phyloP scores from a whole-genome alignment of 2,888 invertebrate genomes.

The Rhogogaster chlorosoma region DNA sequence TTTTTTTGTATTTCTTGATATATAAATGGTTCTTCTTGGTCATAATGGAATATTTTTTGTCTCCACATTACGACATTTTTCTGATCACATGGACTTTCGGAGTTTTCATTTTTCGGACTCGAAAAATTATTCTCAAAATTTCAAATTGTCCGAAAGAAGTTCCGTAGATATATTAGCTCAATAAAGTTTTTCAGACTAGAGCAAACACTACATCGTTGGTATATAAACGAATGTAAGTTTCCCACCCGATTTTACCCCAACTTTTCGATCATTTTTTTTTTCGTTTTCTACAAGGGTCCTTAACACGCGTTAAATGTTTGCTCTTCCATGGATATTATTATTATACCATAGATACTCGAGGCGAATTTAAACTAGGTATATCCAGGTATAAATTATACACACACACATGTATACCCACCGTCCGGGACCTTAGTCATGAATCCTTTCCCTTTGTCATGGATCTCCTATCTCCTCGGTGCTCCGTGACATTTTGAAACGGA shows the following conservation, averaged over 20 bases:
- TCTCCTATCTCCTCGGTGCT: conserved; percentile 6
- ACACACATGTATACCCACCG: neutral
- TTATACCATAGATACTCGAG: conserved; percentile 23
- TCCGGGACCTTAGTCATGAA: neutral
- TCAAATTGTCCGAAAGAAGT: no score
- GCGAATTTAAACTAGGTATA: conserved; percentile 12
- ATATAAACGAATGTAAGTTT: neutral
- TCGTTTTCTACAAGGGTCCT: neutral
- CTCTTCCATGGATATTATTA: conserved; percentile 9
- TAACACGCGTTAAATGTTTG: conserved; percentile 50
- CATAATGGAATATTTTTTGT: no score
- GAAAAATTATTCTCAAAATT: no score
- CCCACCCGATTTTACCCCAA: neutral
- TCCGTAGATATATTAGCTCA: no score
- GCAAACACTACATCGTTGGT: neutral
- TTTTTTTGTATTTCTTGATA: no score
- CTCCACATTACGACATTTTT: no score
- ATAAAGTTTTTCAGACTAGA: no score
- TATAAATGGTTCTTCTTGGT: no score
- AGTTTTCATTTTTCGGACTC: no score
- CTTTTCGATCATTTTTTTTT: neutral
- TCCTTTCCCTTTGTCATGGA: neutral
- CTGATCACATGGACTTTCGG: no score
- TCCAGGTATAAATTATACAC: conserved; percentile 7
- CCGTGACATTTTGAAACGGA: neutral